phyloP scores from a whole-genome alignment of 2,888 invertebrate genomes.

The Taphrorychus bicolor region DNA sequence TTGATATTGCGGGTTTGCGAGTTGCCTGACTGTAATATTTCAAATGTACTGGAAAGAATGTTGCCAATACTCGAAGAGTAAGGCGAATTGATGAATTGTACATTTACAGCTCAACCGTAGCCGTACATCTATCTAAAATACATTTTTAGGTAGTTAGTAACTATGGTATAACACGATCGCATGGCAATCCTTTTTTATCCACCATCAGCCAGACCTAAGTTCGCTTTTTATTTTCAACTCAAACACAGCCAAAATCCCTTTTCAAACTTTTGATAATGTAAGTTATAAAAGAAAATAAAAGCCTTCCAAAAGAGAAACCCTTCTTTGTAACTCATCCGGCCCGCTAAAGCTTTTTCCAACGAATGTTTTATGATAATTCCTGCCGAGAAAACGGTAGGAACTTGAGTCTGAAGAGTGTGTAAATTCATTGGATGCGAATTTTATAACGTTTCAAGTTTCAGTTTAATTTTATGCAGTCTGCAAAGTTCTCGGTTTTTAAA shows the following conservation, averaged over 20 bases:
- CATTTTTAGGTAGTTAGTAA: too few species aligned
- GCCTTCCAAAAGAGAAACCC: conserved; percentile 21
- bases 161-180: too few species aligned
- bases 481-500: neutral
- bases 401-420: conserved; percentile 28
- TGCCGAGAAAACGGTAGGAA: conserved; percentile 23
- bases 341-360: conserved; percentile 24
- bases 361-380: conserved; percentile 33
- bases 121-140: neutral
- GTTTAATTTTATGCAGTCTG: neutral
- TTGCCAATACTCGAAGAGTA: conserved; percentile 18
- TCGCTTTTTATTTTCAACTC: conserved; percentile 1
- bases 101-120: neutral
- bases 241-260: conserved; percentile 22
- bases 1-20: conserved; percentile 38
- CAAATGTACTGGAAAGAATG: conserved; percentile 28
- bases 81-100: conserved; percentile 23
- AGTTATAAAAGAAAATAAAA: conserved; percentile 28
- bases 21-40: conserved; percentile 32
- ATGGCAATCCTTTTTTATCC: too few species aligned
- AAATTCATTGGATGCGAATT: conserved; percentile 33
- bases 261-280: conserved; percentile 26
- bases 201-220: neutral
- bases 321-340: conserved; percentile 26
- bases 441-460: conserved; percentile 31